Evolutionary conservation across 1,140 invertebrate genomes (phyloP).

Genomic region (Chlorops oryzae): DNA sequence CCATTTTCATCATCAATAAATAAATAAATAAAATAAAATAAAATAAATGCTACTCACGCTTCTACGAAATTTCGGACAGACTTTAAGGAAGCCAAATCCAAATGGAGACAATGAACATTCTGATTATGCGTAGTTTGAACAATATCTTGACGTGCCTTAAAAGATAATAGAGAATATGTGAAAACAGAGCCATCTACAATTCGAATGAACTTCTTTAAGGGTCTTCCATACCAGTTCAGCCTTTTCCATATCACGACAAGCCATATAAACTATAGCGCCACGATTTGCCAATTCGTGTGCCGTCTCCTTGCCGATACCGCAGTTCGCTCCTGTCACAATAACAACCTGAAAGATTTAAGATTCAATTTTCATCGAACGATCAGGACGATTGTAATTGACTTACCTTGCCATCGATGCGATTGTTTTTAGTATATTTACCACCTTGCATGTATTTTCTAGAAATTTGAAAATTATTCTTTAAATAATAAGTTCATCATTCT

Average conservation of each 20-base stretch:
- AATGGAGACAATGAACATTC: constrained; percentile 54
- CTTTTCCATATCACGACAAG: constrained; percentile 65
- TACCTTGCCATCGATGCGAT: constrained; percentile 58
- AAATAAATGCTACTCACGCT: constrained; percentile 12
- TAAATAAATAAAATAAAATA: too few relatives aligned
- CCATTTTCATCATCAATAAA: constrained; percentile 8
- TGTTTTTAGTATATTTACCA: constrained; percentile 46
- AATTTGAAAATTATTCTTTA: too few relatives aligned
- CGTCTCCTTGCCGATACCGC: constrained; percentile 77
- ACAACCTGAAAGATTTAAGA: too few relatives aligned
- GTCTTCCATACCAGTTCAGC: too few relatives aligned
- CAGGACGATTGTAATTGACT: too few relatives aligned
- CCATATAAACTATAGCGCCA: constrained; percentile 70
- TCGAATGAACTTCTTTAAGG: too few relatives aligned
- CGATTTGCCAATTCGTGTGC: constrained; percentile 62
- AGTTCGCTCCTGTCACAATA: constrained; percentile 76
- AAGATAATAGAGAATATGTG: too few relatives aligned
- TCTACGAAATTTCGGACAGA: constrained; percentile 66
- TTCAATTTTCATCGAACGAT: too few relatives aligned
- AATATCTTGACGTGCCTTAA: constrained; percentile 42
- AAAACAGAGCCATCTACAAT: too few relatives aligned
- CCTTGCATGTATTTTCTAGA: too few relatives aligned
- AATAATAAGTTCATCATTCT: too few relatives aligned
- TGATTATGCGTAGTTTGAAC: constrained; percentile 37
- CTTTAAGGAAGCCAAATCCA: constrained; percentile 68